Percentiles rank a stretch among this genome's conserved stretches.
Evolutionary conservation across 2,113 vertebrate genomes (phyloP).

Genomic region (Burhinus oedicnemus): DNA sequence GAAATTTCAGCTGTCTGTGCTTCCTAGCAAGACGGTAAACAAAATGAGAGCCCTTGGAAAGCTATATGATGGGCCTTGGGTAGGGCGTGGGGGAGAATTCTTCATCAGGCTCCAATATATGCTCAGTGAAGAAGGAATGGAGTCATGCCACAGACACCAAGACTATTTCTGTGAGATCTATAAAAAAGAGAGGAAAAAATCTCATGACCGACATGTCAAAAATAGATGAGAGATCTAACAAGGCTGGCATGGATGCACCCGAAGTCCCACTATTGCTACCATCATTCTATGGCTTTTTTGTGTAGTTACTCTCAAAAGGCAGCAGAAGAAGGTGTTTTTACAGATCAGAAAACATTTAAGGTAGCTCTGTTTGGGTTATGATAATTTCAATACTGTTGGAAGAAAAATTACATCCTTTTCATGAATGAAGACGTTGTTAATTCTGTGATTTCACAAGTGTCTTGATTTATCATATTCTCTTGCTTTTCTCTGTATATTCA

Average conservation of each 20-base stretch:
- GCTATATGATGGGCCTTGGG: neutral
- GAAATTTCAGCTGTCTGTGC: neutral
- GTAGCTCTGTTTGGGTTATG: neutral
- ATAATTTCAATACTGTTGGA: neutral
- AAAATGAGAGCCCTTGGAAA: neutral
- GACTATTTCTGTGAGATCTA: neutral
- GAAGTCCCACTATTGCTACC: neutral
- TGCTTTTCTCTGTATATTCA: neutral
- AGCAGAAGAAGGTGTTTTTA: neutral
- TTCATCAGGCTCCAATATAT: neutral
- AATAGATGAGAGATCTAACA: neutral
- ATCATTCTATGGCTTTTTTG: neutral
- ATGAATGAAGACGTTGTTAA: neutral
- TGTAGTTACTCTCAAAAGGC: neutral
- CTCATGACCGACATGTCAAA: neutral
- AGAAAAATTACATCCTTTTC: neutral
- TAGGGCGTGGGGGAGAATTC: no score
- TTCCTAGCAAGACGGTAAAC: neutral
- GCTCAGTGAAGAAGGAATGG: neutral
- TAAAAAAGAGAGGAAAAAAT: neutral
- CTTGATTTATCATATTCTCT: neutral
- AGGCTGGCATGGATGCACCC: neutral
- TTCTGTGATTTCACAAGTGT: neutral
- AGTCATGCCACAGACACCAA: neutral
- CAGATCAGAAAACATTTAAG: neutral